Evolutionary conservation across 23 tunicate species (phyloP), one percentile per base, ranked within the genome.

Genomic region (Halocynthia aurantium): DNA sequence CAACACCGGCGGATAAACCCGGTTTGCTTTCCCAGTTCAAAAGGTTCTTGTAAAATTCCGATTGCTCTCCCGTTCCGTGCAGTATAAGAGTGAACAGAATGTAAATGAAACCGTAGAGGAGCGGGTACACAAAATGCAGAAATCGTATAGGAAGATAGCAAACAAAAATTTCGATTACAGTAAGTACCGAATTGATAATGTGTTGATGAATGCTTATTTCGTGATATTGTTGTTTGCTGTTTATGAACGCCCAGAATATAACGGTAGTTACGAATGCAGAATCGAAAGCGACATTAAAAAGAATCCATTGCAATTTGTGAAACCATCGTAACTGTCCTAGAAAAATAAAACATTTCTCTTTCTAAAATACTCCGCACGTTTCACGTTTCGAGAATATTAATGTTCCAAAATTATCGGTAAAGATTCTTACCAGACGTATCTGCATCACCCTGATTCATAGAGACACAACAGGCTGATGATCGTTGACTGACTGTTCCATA

Each of bases 51-150:
- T 89, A 89, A 40, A 83, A 65, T 13, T 81, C 85, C 17, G 87
- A 83, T n/a, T 10, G 81, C 40, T 72, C 75, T 6, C 78, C 85
- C 22, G 85, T 69, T 10, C 73, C 82, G 54, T 85, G 87, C 8
- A 89, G 80, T n/a, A 89, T 89, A 6, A 84, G 57, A 9, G 88
- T 84, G 76, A 84, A 89, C 19, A 84, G 22, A 12, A 52, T 67
- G 53, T 89, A 89, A 5, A 70, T 57, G 6, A 89, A 49, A 9
- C 85, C 96, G 49, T 84, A 89, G 8, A 71, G 56, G 6, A 76
- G 51, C 0, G 81, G 62, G 68, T 84, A 84, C 7, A 84, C 22
- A 61, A 84, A 73, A 76, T 89, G 96, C 78, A 84, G 71, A 8
- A 89, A 57, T 15, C 96, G 81, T 20, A 89, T 62, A 5, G 78